Evolutionary conservation across 2,113 vertebrate genomes (phyloP).

Genomic region (Mixornis gularis): DNA sequence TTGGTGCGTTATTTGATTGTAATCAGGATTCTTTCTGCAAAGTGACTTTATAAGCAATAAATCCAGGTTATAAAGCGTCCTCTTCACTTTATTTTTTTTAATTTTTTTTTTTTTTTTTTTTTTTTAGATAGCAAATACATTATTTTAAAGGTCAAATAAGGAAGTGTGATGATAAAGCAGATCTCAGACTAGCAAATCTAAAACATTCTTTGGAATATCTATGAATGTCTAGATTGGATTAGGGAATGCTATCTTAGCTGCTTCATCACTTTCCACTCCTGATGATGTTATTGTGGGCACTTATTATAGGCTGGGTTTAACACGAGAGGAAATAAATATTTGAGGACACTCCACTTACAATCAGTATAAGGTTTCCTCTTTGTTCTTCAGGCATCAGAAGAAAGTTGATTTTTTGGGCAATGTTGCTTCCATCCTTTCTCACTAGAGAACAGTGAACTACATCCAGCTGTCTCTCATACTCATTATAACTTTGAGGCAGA

Average conservation of each 20-base stretch:
- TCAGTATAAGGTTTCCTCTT: not conserved
- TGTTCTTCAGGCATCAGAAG: not conserved
- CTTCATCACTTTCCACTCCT: constrained; percentile 28
- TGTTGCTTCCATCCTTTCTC: not conserved
- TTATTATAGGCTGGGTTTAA: not conserved
- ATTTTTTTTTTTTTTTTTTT: not conserved
- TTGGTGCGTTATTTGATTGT: constrained; percentile 65
- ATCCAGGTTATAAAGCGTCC: constrained; percentile 56
- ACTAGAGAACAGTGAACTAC: not conserved
- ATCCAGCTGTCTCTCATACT: not conserved
- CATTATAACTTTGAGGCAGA: not conserved
- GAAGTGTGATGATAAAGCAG: constrained; percentile 58
- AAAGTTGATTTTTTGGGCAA: not conserved
- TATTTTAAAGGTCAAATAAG: constrained; percentile 64
- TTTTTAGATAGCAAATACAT: constrained; percentile 46
- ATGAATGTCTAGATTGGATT: constrained; percentile 27
- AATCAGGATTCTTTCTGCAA: constrained; percentile 58
- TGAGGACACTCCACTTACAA: not conserved
- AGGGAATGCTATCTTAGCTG: constrained; percentile 27
- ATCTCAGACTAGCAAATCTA: constrained; percentile 30
- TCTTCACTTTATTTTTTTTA: not conserved
- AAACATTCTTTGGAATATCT: constrained; percentile 32
- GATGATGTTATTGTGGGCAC: constrained; percentile 17
- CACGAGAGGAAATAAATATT: not conserved
- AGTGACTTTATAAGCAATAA: constrained; percentile 63